Conservation (phyloP, 2,888 invertebrate species). For the Lepidochitona cinerea region DNA sequence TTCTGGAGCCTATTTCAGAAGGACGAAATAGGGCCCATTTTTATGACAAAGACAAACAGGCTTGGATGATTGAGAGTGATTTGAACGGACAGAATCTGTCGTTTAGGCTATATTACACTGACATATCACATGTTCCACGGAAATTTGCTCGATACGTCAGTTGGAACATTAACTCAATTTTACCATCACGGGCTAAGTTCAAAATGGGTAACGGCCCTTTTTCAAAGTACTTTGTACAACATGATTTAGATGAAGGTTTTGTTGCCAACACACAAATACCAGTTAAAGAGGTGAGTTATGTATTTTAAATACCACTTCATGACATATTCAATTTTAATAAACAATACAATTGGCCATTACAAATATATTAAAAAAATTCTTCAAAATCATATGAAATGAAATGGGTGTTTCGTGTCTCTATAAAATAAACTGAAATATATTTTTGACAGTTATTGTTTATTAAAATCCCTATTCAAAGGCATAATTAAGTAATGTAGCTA, state of each 20-base stretch:
- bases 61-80: conserved; percentile 84
- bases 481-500: too few relatives aligned
- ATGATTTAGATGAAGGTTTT: conserved; percentile 83
- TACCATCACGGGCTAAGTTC: conserved; percentile 75
- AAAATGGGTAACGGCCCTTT: conserved; percentile 82
- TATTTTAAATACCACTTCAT: too few relatives aligned
- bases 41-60: conserved; percentile 86
- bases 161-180: conserved; percentile 52
- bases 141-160: conserved; percentile 78
- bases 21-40: conserved; percentile 73
- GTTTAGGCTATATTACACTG: conserved; percentile 77
- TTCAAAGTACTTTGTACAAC: conserved; percentile 85
- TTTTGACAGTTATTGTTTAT: too few relatives aligned
- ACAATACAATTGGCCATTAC: too few relatives aligned
- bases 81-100: conserved; percentile 83
- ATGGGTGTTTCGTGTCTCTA: too few relatives aligned
- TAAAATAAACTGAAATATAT: too few relatives aligned
- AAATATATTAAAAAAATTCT: too few relatives aligned
- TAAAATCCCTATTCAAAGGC: too few relatives aligned
- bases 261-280: conserved; percentile 85
- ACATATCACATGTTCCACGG: conserved; percentile 79
- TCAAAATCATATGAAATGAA: too few relatives aligned
- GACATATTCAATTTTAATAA: too few relatives aligned
- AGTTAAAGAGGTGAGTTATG: conserved; percentile 80
- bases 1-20: conserved; percentile 56